Evolutionary conservation across 30 jellyfish, hydroid and myxozoan genomes (phyloP), one percentile per base, ranked within the genome.

Genomic region (Hydractinia echinata): DNA sequence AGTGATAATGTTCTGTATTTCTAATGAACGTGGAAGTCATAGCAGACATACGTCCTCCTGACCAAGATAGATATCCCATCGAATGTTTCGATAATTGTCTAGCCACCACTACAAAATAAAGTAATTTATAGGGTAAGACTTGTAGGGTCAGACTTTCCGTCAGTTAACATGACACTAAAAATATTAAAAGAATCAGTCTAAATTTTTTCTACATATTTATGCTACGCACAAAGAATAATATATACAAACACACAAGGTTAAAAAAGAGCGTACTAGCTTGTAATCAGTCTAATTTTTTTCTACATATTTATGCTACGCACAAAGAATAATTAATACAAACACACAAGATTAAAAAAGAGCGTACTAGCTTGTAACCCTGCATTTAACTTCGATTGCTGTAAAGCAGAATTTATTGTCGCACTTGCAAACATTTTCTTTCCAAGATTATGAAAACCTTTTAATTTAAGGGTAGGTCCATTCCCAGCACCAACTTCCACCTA

Each of bases 351-450:
- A 13, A 64, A n/a, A 50, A 64, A 64, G 39, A 7, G 79, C 98
- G 51, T 74, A 92, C 98, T 87, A 20, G 98, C 98, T 72, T 92
- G 96, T n/a, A 92, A 72, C 62, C 98, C 98, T 13, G 98, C 96
- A 4, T 84, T 14, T 85, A 92, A 67, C 14, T n/a, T 18, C 18
- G 81, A 66, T 77, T 87, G 94, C 7, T 86, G 77, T 44, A 92
- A 60, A 53, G 92, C 87, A 19, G 95, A 79, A 18, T 87, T 89
- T 51, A 92, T 52, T 14, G 96, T 70, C 53, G 87, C 79, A n/a
- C 95, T 92, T 4, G 88, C 96, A 79, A 81, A 85, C 94, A 85
- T 93, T 76, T 88, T 93, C 48, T 77, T 93, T 52, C 97, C 89
- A 8, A 93, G 76, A 64, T 88, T 86, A 39, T 94, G 84, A 64